These are phyloP conservation scores for Cryptotis parvus DNA, from an alignment of 2,113 vertebrate species.

Conservation along the genomic window DNA sequence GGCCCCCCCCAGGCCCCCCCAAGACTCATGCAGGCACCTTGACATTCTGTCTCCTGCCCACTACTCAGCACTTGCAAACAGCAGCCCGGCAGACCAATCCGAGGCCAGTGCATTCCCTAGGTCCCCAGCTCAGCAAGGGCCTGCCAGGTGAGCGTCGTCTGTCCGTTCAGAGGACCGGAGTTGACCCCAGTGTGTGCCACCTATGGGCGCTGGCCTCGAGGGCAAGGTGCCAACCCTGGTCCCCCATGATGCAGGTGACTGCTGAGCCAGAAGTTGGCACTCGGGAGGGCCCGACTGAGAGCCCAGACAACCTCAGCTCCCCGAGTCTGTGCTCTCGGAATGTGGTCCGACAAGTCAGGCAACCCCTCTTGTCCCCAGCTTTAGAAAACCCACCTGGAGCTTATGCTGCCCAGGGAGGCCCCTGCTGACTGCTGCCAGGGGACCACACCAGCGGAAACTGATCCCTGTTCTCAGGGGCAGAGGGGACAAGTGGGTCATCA, in stretches of 20 bases:
- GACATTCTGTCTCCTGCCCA: too few relatives aligned
- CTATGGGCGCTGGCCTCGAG: neutral
- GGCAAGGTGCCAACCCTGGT: neutral
- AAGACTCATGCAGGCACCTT: too few relatives aligned
- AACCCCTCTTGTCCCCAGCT: neutral
- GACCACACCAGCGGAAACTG: neutral
- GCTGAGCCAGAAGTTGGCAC: neutral
- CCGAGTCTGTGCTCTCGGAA: conserved; percentile 56
- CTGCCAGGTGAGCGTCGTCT: too few relatives aligned
- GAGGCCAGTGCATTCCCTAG: too few relatives aligned
- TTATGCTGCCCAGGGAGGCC: neutral
- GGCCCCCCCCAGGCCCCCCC: too few relatives aligned
- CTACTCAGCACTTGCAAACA: too few relatives aligned
- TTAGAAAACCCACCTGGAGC: conserved; percentile 58
- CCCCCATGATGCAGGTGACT: neutral
- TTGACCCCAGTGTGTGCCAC: neutral
- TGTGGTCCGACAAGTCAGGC: conserved; percentile 54
- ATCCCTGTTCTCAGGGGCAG: neutral
- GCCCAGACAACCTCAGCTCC: neutral
- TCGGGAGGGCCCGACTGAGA: neutral
- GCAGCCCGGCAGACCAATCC: too few relatives aligned
- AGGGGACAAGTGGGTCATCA: too few relatives aligned
- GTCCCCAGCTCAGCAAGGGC: too few relatives aligned
- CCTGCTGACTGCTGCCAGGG: neutral
- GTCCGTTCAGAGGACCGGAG: too few relatives aligned